phyloP scores from a whole-genome alignment of 2,797 vertebrate species.

The Melanogrammus aeglefinus region DNA sequence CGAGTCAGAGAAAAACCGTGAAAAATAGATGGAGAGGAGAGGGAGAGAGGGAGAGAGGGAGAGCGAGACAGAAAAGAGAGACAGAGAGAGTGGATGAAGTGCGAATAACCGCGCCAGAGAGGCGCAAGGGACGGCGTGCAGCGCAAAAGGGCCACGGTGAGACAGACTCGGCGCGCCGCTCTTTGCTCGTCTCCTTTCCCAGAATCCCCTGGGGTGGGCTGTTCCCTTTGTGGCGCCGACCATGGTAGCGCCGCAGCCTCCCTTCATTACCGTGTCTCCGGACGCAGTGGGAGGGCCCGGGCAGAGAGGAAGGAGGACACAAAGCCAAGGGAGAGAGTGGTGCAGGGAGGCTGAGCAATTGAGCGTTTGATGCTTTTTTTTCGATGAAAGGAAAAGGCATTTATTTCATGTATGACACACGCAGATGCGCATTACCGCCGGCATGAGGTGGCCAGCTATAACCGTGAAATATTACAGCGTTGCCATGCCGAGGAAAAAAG shows the following conservation, averaged over 20 bases:
- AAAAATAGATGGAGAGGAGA: background rate
- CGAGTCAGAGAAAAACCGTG: slow-evolving; percentile 9
- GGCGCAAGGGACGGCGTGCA: background rate
- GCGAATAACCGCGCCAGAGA: background rate
- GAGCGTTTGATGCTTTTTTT: background rate
- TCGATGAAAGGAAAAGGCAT: background rate
- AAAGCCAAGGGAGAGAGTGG: no score
- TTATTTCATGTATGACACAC: background rate
- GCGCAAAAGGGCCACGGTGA: background rate
- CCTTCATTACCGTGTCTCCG: no score
- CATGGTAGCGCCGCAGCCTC: no score
- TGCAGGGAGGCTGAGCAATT: background rate
- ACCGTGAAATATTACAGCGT: no score
- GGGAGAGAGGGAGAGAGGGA: background rate
- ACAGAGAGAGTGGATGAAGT: background rate
- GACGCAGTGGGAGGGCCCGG: no score
- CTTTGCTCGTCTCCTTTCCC: no score
- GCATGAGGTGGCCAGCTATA: background rate
- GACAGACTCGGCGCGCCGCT: no score
- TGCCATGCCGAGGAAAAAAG: no score
- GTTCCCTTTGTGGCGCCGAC: no score
- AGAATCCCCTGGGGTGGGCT: no score
- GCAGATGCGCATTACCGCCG: background rate
- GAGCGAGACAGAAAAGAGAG: background rate
- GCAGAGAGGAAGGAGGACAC: background rate